phyloP scores from a whole-genome alignment of 30 jellyfish, hydroid and myxozoan genomes.

The Haliclystus octoradiatus region DNA sequence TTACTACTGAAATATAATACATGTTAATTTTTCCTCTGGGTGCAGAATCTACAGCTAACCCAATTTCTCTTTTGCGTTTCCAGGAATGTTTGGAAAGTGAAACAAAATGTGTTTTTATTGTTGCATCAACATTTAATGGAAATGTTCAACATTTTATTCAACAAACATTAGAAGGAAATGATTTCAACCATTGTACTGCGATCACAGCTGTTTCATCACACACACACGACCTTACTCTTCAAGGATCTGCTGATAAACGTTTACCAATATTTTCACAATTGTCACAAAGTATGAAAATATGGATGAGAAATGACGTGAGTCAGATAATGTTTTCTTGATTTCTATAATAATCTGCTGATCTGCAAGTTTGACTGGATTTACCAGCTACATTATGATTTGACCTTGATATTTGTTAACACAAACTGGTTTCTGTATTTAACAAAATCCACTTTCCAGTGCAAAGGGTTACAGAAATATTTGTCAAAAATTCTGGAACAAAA shows the following conservation, averaged over 20 bases:
- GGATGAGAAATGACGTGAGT: conserved; percentile 79
- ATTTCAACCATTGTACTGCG: conserved; percentile 35
- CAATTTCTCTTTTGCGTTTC: neutral
- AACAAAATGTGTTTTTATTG: conserved; percentile 60
- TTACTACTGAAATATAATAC: too few relatives aligned
- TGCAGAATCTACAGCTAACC: too few relatives aligned
- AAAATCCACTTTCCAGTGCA: too few relatives aligned
- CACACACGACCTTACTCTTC: conserved; percentile 29
- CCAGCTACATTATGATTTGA: too few relatives aligned
- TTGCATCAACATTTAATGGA: conserved; percentile 45
- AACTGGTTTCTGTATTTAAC: too few relatives aligned
- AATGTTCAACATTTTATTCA: conserved; percentile 20
- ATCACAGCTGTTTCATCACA: conserved; percentile 27
- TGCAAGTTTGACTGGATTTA: too few relatives aligned
- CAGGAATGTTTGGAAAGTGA: conserved; percentile 88
- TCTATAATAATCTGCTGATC: too few relatives aligned
- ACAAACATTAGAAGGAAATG: conserved; percentile 47
- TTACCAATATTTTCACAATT: conserved; percentile 20
- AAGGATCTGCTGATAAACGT: conserved; percentile 4
- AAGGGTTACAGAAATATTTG: too few relatives aligned
- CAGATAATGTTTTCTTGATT: too few relatives aligned
- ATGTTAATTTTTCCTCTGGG: too few relatives aligned
- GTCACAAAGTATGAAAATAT: conserved; percentile 27
- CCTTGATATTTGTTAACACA: too few relatives aligned
- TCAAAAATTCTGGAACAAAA: too few relatives aligned